Base-by-base conservation (phyloP, 1,140 invertebrate species). In the Conus ventricosus region DNA sequence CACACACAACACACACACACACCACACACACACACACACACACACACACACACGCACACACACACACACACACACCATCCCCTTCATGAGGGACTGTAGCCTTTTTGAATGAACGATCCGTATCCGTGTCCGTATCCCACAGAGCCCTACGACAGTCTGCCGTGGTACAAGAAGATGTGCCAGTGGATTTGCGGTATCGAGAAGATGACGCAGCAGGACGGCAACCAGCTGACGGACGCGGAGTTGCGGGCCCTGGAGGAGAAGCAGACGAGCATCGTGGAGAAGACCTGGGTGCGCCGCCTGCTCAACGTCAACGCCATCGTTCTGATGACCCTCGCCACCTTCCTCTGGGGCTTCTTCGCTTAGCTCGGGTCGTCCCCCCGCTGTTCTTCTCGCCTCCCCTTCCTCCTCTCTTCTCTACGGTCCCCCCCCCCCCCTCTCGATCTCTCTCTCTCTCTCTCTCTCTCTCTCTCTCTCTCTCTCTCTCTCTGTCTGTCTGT, bases 141-240 rank as follows among this genome's bases (percentile, higher is more conserved):
- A 71, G 67, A 71, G 67, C 67, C 67, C 7, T 92, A 92, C 87
- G 92, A 90, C 0, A 80, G 57, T 7, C 84, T 92, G 23, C 93
- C 93, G 15, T 94, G 93, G 80, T 94, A 93, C 85, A 93, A 92
- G 89, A 93, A 90, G 60, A 92, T 91, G 13, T 90, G 91, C 54
- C 90, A 93, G 60, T 95, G 94, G 94, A 92, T 95, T 5, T 95
- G 94, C 90, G 94, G 94, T 25, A 94, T 95, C 60, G 94, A 95
- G 87, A 93, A 94, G 67, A 91, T 93, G 89, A 84, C 87, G 13
- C 84, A 82, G 2, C 63, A 89, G 82, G 76, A 51, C 6, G 7
- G 13, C 75, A 82, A 85, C 5, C 81, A 91, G 11, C 17, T 94
- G 83, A 90, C 92, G 13, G 89, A 89, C 1, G 93, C 92, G 82